Evolutionary conservation across 2,888 invertebrate genomes (phyloP).

Genomic region (Scaptomyza parva): DNA sequence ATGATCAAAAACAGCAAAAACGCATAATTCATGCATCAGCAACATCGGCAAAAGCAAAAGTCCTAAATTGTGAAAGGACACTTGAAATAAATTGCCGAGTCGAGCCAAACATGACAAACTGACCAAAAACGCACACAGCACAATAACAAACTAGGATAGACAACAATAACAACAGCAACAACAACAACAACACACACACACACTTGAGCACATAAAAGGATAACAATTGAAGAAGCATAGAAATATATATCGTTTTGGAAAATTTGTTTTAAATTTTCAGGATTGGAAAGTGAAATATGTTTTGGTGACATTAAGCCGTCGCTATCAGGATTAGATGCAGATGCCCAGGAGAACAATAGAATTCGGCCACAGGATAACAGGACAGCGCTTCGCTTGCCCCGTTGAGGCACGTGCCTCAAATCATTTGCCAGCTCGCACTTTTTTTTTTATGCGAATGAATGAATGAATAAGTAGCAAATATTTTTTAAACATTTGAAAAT

Average conservation of each 20-base stretch:
- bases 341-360: constrained; percentile 48
- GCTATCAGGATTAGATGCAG: constrained; percentile 83
- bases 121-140: constrained; percentile 52
- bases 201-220: constrained; percentile 64
- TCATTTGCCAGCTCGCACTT: constrained; percentile 50
- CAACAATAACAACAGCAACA: constrained; percentile 26
- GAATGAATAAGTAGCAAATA: constrained; percentile 79
- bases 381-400: constrained; percentile 30
- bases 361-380: constrained; percentile 21
- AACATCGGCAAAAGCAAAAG: constrained; percentile 59
- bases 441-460: no score
- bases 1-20: constrained; percentile 79
- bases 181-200: constrained; percentile 25
- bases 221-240: constrained; percentile 60
- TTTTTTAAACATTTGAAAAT: constrained; percentile 74
- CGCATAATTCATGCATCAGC: constrained; percentile 79
- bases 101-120: constrained; percentile 39
- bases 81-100: constrained; percentile 67
- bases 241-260: constrained; percentile 26
- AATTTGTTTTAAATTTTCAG: constrained; percentile 83
- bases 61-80: constrained; percentile 50
- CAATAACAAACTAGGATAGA: constrained; percentile 48
- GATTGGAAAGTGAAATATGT: constrained; percentile 82
- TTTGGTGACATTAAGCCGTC: constrained; percentile 85
- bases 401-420: constrained; percentile 81